phyloP scores from a whole-genome alignment of 2,113 vertebrate species.

The Ciconia boyciana region DNA sequence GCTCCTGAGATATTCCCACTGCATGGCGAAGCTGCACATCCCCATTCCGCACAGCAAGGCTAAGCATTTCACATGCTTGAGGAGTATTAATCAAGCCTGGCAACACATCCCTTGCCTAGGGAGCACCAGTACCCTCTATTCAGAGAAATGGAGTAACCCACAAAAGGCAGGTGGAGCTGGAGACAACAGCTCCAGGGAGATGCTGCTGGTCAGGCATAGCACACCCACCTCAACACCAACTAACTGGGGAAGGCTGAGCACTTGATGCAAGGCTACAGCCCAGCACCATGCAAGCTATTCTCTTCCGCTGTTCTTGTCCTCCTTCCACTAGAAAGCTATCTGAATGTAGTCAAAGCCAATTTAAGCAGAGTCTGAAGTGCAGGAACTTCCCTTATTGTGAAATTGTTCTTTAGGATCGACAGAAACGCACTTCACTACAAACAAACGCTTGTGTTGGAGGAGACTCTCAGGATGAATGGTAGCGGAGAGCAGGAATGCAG shows the following conservation, averaged over 20 bases:
- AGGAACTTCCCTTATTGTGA: conserved; percentile 48
- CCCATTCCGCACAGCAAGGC: background rate
- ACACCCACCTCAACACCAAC: background rate
- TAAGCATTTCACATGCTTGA: background rate
- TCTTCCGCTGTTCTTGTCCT: background rate
- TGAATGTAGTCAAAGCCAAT: background rate
- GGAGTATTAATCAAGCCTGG: background rate
- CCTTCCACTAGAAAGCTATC: background rate
- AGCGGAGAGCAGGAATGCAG: conserved; percentile 12
- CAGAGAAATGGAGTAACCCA: background rate
- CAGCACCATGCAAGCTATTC: background rate
- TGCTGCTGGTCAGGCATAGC: background rate
- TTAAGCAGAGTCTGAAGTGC: conserved; percentile 28
- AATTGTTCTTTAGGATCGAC: background rate
- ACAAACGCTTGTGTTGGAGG: conserved; percentile 28
- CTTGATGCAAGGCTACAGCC: background rate
- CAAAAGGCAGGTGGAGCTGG: background rate
- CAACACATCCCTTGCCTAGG: background rate
- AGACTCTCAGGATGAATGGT: conserved; percentile 36
- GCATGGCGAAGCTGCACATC: background rate
- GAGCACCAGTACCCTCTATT: background rate
- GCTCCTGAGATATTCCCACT: background rate
- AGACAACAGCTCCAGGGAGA: background rate
- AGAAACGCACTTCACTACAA: conserved; percentile 31
- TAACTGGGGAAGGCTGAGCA: background rate